These are phyloP conservation scores for Gavia stellata DNA, from an alignment of 2,113 vertebrate genomes.

Conservation along the genomic window DNA sequence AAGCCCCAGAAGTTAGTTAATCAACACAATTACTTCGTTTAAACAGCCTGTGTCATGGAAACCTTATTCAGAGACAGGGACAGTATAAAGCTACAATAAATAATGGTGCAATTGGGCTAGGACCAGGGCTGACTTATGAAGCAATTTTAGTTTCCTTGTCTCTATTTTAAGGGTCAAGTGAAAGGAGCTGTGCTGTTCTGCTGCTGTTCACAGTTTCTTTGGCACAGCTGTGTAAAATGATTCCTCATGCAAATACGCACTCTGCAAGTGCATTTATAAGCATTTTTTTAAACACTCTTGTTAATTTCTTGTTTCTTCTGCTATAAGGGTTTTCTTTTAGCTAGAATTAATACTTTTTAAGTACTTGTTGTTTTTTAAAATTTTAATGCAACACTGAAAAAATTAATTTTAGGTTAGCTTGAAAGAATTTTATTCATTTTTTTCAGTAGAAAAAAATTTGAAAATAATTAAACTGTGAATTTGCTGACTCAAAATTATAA, in stretches of 20 bases:
- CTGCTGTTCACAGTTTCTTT: fast-evolving
- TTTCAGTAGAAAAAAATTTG: not conserved
- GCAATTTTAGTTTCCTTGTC: not conserved
- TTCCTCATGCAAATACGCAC: fast-evolving
- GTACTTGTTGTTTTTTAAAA: not conserved
- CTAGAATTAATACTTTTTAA: not conserved
- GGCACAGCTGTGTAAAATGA: not conserved
- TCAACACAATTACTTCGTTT: not conserved
- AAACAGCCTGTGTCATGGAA: not conserved
- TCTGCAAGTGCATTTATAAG: no score
- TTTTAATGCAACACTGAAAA: not conserved
- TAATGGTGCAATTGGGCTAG: not conserved
- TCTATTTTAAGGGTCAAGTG: not conserved
- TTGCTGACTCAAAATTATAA: not conserved
- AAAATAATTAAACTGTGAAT: not conserved
- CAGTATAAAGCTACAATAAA: not conserved
- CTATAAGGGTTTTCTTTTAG: not conserved
- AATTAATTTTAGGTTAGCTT: not conserved
- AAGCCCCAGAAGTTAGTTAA: not conserved
- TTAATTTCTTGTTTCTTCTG: not conserved
- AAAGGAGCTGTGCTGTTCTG: not conserved
- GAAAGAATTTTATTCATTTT: not conserved
- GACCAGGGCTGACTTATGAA: not conserved
- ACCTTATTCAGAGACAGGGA: not conserved
- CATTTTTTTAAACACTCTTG: not conserved